Evolutionary conservation across 2,797 vertebrate genomes (phyloP).

Genomic region (Acrocephalus scirpaceus): DNA sequence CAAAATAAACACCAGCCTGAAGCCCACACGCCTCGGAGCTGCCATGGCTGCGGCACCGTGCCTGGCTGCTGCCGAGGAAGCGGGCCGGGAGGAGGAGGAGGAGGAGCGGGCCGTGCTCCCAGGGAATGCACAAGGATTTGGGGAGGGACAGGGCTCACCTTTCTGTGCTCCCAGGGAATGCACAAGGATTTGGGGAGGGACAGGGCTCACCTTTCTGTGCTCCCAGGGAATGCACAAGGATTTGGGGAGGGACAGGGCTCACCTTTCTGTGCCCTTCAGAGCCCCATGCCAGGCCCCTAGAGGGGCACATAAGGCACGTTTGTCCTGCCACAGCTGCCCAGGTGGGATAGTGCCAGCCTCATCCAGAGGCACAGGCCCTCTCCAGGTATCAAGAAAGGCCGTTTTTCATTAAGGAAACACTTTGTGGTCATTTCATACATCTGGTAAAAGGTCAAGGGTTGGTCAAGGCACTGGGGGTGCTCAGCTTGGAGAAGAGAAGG

Average conservation of each 20-base stretch:
- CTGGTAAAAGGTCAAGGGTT: neutral
- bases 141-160: neutral
- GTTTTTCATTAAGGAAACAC: neutral
- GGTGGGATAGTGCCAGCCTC: rapidly evolving
- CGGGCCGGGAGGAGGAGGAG: neutral
- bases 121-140: rapidly evolving
- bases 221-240: neutral
- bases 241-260: neutral
- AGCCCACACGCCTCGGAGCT: neutral
- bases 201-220: neutral
- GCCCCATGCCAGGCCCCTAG: rapidly evolving
- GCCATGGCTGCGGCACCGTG: neutral
- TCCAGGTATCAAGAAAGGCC: neutral
- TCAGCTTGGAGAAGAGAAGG: neutral
- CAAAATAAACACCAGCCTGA: slow-evolving; percentile 1
- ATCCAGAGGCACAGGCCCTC: neutral
- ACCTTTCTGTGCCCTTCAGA: neutral
- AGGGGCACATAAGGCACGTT: rapidly evolving
- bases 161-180: neutral
- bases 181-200: neutral
- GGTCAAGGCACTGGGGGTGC: neutral
- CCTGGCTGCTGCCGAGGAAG: neutral
- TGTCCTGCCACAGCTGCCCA: neutral
- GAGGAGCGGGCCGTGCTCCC: neutral
- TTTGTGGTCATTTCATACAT: neutral